Percentiles rank a stretch among this genome's conserved stretches.
phyloP scores from a whole-genome alignment of 2,797 vertebrate species.

The Alfaro cultratus region DNA sequence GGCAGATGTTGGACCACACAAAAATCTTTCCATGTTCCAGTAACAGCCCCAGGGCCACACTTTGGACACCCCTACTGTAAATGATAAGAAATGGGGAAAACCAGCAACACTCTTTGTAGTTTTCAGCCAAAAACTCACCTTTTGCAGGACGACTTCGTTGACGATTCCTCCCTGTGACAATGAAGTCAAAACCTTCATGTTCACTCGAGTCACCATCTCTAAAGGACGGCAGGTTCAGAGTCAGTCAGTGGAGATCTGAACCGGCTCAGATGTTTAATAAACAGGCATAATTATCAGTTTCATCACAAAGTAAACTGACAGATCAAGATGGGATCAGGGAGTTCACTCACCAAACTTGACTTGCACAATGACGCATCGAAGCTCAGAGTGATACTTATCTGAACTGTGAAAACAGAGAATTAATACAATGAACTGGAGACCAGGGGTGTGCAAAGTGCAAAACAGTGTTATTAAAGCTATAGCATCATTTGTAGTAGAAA shows the following conservation, averaged over 20 bases:
- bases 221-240: too few species aligned
- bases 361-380: slow-evolving; percentile 2
- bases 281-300: neutral
- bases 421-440: neutral
- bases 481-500: too few species aligned
- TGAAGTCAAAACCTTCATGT: slow-evolving; percentile 1
- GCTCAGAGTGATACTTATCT: neutral
- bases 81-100: neutral
- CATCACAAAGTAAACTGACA: neutral
- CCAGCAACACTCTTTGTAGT: neutral
- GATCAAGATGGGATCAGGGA: neutral
- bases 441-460: too few species aligned
- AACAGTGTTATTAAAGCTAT: too few species aligned
- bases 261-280: neutral
- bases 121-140: neutral
- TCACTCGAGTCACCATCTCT: neutral
- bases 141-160: neutral
- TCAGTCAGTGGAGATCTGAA: neutral
- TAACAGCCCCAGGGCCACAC: too few species aligned
- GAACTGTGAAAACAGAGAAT: neutral
- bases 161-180: neutral
- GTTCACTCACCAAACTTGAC: neutral
- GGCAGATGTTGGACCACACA: too few species aligned
- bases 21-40: too few species aligned
- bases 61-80: too few species aligned